phyloP scores from a whole-genome alignment of 2,113 vertebrate genomes.

The Entosphenus tridentatus region DNA sequence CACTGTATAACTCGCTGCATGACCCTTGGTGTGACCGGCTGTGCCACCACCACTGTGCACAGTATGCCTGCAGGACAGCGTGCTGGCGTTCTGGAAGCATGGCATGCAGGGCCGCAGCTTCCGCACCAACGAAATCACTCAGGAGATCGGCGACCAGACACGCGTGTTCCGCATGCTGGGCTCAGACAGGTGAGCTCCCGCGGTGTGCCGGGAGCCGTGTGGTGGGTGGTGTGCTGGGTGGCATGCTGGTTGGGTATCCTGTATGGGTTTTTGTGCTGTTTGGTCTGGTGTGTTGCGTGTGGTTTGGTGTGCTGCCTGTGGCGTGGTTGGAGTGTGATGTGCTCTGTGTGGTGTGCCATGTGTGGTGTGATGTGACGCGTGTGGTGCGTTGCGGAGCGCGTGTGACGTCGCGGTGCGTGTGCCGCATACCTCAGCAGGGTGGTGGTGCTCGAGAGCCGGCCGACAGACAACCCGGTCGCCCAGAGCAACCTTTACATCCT shows the following conservation, averaged over 20 bases:
- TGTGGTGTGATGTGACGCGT: background rate
- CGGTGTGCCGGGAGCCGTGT: background rate
- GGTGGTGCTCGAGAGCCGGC: constrained; percentile 81
- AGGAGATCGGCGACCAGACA: constrained; percentile 87
- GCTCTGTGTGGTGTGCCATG: background rate
- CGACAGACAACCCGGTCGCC: constrained; percentile 69
- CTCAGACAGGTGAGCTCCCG: constrained; percentile 57
- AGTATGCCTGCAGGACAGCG: constrained; percentile 97
- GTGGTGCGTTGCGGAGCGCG: background rate
- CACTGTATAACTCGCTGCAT: no score
- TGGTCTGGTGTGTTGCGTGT: background rate
- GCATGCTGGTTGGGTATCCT: background rate
- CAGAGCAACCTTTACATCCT: constrained; percentile 96
- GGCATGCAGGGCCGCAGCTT: constrained; percentile 99
- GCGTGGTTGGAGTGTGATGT: background rate
- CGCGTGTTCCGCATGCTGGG: constrained; percentile 77
- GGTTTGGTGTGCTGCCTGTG: background rate
- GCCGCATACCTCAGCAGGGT: constrained; percentile 30
- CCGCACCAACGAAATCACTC: constrained; percentile 80
- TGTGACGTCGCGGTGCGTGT: background rate
- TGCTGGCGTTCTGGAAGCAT: constrained; percentile 94
- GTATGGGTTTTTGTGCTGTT: background rate
- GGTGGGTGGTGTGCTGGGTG: background rate
- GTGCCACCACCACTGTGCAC: constrained; percentile 8
- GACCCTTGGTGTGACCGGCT: no score